Evolutionary conservation across 2,113 vertebrate species (phyloP).

Genomic region (Pteropus alecto): DNA sequence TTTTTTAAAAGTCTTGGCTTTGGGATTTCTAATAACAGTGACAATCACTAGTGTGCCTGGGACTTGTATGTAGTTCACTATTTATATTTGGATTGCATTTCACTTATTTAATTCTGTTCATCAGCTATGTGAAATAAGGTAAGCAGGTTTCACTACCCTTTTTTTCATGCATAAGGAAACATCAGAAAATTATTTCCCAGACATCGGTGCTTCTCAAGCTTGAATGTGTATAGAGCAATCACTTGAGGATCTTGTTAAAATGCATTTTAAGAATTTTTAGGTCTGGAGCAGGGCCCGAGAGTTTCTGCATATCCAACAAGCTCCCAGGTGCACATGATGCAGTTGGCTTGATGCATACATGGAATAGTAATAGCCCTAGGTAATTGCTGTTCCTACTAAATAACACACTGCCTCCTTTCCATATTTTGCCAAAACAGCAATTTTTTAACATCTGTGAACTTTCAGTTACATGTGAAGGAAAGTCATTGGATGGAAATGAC

Average conservation of each 20-base stretch:
- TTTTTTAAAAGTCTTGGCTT: background rate
- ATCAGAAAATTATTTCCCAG: background rate
- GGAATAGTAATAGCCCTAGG: background rate
- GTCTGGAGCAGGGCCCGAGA: background rate
- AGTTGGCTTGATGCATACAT: background rate
- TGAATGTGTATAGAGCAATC: background rate
- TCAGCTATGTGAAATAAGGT: background rate
- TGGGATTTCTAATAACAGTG: background rate
- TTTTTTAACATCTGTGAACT: background rate
- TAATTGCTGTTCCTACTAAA: background rate
- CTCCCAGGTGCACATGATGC: background rate
- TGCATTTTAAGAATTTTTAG: background rate
- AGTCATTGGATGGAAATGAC: background rate
- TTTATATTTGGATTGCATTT: background rate
- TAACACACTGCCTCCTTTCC: background rate
- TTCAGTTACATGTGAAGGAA: background rate
- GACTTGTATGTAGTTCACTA: background rate
- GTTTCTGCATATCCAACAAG: background rate
- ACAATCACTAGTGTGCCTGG: background rate
- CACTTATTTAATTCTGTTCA: background rate
- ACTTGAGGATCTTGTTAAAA: background rate
- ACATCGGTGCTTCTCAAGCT: background rate
- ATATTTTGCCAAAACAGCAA: background rate
- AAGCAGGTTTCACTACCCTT: background rate
- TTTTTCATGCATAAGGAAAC: background rate